Conservation (phyloP, 2,888 invertebrate genomes). For the Brenthis daphne region DNA sequence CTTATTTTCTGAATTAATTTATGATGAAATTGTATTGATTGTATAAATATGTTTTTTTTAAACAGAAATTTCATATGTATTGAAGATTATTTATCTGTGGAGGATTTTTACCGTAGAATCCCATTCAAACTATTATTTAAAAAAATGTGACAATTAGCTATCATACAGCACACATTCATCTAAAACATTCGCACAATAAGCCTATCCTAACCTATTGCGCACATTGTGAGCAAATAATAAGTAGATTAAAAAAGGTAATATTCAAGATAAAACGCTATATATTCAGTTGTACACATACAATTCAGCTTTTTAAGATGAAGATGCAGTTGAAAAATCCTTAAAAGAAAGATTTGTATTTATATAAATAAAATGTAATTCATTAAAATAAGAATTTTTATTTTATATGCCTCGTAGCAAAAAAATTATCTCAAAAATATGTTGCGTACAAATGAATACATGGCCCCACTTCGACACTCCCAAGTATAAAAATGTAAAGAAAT, state of each 20-base stretch:
- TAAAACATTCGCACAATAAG: constrained; percentile 27
- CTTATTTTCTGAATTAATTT: not conserved
- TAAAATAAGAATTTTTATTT: too few relatives aligned
- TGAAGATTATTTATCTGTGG: too few relatives aligned
- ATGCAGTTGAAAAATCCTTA: too few relatives aligned
- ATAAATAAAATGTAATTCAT: too few relatives aligned
- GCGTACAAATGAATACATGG: constrained; percentile 27
- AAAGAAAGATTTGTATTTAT: too few relatives aligned
- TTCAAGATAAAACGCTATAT: constrained; percentile 20
- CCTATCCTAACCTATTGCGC: constrained; percentile 34
- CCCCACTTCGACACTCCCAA: constrained; percentile 10
- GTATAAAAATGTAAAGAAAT: constrained; percentile 36
- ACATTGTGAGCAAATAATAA: constrained; percentile 34
- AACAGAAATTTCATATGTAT: too few relatives aligned
- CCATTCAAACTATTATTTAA: constrained; percentile 25
- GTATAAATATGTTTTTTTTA: too few relatives aligned
- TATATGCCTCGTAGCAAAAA: not conserved
- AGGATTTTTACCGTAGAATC: not conserved
- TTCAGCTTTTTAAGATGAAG: not conserved
- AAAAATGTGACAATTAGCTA: constrained; percentile 33
- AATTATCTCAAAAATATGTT: not conserved
- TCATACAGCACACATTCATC: constrained; percentile 24
- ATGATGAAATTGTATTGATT: not conserved
- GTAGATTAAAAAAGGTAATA: constrained; percentile 30
- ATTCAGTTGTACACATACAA: constrained; percentile 22